A percentile compares a stretch with the other conserved stretches of the same genome.
These are phyloP conservation scores for Emydura subglobosa DNA, from an alignment of 2,113 vertebrate genomes.

Conservation along the genomic window DNA sequence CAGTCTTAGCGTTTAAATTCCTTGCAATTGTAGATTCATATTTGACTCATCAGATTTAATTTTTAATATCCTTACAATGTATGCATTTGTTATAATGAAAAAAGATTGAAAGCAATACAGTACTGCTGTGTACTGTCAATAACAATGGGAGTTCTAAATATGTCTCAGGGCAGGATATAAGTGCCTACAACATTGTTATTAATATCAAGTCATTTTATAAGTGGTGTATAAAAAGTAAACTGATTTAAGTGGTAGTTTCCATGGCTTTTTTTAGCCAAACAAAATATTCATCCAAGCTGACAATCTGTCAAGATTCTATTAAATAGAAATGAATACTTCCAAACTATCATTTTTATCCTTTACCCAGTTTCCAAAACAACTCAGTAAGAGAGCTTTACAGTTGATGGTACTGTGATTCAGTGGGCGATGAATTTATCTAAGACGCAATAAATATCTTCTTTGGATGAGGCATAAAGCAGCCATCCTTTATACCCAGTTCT, in stretches of 20 bases:
- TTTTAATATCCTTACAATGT: conserved; percentile 52
- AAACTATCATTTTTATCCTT: neutral
- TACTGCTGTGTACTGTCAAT: neutral
- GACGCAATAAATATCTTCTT: neutral
- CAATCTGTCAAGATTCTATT: conserved; percentile 11
- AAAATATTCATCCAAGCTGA: neutral
- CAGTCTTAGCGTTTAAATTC: neutral
- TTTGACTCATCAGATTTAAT: neutral
- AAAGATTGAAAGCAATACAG: conserved; percentile 6
- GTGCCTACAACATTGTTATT: neutral
- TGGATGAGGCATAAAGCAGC: neutral
- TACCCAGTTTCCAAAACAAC: neutral
- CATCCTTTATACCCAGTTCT: neutral
- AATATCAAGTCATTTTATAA: conserved; percentile 28
- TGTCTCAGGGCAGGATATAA: conserved; percentile 28
- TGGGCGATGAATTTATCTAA: neutral
- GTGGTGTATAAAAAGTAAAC: neutral
- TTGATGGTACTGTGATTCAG: accelerated
- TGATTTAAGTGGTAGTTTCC: conserved; percentile 2
- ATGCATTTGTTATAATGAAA: conserved; percentile 15
- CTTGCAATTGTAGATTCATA: neutral
- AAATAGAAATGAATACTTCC: neutral
- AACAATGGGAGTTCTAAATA: neutral
- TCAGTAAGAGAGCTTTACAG: neutral
- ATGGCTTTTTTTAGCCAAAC: neutral